Evolutionary conservation across 2,113 vertebrate genomes (phyloP).

Genomic region (Erythrocercus mccallii): DNA sequence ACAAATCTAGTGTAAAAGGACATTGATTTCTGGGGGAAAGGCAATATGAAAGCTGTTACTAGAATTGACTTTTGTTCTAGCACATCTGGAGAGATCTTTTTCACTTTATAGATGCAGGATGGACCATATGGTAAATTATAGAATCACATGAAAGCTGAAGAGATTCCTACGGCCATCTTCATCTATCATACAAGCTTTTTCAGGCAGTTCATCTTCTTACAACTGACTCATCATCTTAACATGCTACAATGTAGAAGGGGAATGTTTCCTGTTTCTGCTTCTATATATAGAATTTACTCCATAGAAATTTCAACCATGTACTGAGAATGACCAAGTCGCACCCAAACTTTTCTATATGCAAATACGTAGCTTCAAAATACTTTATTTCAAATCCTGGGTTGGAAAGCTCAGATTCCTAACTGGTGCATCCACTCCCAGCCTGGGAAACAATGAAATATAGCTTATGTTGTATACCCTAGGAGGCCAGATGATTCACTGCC

Average conservation of each 20-base stretch:
- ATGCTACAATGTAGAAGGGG: background rate
- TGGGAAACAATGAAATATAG: background rate
- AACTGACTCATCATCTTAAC: background rate
- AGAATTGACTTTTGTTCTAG: background rate
- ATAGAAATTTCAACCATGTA: background rate
- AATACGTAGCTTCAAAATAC: background rate
- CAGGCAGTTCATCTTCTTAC: background rate
- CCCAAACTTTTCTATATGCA: background rate
- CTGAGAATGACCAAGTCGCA: background rate
- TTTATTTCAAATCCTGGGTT: background rate
- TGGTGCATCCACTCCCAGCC: background rate
- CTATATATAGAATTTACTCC: background rate
- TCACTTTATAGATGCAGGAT: background rate
- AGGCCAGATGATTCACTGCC: background rate
- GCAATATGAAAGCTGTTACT: conserved; percentile 15
- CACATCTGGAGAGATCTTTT: background rate
- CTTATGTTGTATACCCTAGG: background rate
- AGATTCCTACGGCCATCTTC: background rate
- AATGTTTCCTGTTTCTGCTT: background rate
- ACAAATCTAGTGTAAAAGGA: conserved; percentile 23
- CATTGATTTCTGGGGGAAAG: conserved; percentile 15
- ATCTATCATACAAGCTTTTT: background rate
- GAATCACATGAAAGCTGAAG: background rate
- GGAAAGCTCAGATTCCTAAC: background rate
- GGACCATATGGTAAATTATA: background rate